phyloP scores from a whole-genome alignment of 2,888 invertebrate species.

The Drosophila pseudotakahashii region DNA sequence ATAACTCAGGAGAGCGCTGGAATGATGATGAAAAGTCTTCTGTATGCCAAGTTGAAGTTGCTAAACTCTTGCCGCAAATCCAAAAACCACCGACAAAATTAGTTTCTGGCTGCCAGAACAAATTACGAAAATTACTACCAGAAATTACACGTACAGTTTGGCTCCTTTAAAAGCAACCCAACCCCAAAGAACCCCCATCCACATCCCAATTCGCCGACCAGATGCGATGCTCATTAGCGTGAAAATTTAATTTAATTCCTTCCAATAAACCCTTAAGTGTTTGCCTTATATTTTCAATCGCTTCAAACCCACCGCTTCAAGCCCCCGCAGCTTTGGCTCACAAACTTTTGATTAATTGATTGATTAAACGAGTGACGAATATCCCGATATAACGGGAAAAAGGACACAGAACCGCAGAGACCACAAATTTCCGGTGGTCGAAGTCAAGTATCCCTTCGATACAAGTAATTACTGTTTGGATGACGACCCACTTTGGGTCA shows the following conservation, averaged over 20 bases:
- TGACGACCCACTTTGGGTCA: slow-evolving; percentile 16
- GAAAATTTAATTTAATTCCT: slow-evolving; percentile 41
- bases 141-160: slow-evolving; percentile 32
- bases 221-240: slow-evolving; percentile 34
- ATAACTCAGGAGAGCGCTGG: neutral
- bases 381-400: neutral
- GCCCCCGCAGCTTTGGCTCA: neutral
- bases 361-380: slow-evolving; percentile 51
- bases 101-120: slow-evolving; percentile 35
- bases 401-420: slow-evolving; percentile 1
- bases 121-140: slow-evolving; percentile 32
- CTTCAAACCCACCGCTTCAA: neutral
- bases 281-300: neutral
- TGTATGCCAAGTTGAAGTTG: neutral
- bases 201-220: neutral
- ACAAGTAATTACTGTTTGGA: slow-evolving; percentile 55
- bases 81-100: slow-evolving; percentile 41
- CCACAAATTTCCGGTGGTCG: slow-evolving; percentile 22
- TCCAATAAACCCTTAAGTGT: slow-evolving; percentile 23
- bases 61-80: slow-evolving; percentile 43
- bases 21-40: slow-evolving; percentile 29
- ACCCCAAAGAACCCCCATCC: too few relatives aligned
- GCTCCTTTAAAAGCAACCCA: neutral
- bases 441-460: slow-evolving; percentile 6
- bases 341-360: slow-evolving; percentile 56